A percentile compares a stretch with the other conserved stretches of the same genome.
Evolutionary conservation across 2,888 invertebrate genomes (phyloP).

Genomic region (Ethmia dodecea): DNA sequence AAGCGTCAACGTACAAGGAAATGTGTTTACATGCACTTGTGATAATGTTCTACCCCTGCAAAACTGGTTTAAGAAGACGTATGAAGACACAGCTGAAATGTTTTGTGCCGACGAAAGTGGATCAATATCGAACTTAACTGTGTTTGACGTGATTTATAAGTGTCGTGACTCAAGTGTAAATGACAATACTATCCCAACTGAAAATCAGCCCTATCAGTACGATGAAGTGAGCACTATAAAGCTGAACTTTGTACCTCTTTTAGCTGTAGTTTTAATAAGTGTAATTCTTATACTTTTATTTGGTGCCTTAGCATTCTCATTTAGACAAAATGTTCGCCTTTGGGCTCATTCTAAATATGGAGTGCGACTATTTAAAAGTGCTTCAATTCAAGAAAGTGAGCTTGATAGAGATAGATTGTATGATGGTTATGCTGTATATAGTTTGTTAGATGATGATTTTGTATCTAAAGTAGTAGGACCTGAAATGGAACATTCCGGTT

Average conservation of each 20-base stretch:
- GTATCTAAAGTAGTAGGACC: conserved; percentile 82
- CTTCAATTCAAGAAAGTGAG: conserved; percentile 75
- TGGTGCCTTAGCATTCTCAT: conserved; percentile 84
- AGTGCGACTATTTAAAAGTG: conserved; percentile 84
- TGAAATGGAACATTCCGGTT: conserved; percentile 84
- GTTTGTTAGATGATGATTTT: conserved; percentile 87
- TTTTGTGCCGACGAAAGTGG: conserved; percentile 78
- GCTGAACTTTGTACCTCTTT: conserved; percentile 83
- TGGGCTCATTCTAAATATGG: conserved; percentile 91
- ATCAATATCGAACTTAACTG: conserved; percentile 55
- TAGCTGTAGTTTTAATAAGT: conserved; percentile 85
- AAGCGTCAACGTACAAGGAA: conserved; percentile 83
- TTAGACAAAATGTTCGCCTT: conserved; percentile 86
- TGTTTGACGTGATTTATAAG: conserved; percentile 66
- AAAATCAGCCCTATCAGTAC: conserved; percentile 78
- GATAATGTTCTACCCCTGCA: conserved; percentile 80
- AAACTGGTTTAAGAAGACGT: conserved; percentile 81
- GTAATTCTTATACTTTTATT: conserved; percentile 84
- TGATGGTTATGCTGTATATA: conserved; percentile 93
- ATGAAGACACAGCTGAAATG: conserved; percentile 81
- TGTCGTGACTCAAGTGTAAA: conserved; percentile 64
- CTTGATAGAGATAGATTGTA: conserved; percentile 83
- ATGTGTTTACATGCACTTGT: conserved; percentile 89
- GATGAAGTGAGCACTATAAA: conserved; percentile 82
- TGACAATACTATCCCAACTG: conserved; percentile 76